These are phyloP conservation scores for Manis crassicaudata DNA, from an alignment of 2,797 vertebrate genomes.

Conservation along the genomic window DNA sequence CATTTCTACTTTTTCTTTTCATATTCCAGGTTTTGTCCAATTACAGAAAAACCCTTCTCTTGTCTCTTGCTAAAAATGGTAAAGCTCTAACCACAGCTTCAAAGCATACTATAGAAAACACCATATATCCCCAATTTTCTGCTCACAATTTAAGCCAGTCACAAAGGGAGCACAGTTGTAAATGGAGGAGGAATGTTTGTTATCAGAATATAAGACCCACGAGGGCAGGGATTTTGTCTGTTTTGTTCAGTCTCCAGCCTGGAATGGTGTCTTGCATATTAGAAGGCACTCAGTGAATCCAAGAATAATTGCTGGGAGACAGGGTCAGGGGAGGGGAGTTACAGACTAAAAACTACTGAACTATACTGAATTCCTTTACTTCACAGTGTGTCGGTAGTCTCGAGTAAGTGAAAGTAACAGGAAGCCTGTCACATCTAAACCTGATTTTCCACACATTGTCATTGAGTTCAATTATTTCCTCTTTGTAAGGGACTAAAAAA, in stretches of 20 bases:
- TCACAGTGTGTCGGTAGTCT: background rate
- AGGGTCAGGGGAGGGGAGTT: background rate
- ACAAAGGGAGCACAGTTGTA: background rate
- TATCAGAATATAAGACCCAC: background rate
- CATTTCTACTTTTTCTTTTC: slow-evolving; percentile 18
- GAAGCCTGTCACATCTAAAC: slow-evolving; percentile 32
- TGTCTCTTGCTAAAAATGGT: slow-evolving; percentile 45
- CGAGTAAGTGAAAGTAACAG: slow-evolving; percentile 17
- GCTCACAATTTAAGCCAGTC: background rate
- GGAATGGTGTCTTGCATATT: background rate
- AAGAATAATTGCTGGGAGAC: background rate
- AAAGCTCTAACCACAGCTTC: slow-evolving; percentile 28
- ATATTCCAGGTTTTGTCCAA: slow-evolving; percentile 21
- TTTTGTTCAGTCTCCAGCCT: background rate
- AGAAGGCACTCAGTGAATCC: background rate
- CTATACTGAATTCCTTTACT: background rate
- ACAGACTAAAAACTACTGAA: background rate
- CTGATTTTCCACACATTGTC: slow-evolving; percentile 4
- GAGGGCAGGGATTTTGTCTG: background rate
- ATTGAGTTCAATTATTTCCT: slow-evolving; percentile 35
- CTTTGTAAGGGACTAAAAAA: slow-evolving; percentile 11
- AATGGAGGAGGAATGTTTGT: background rate
- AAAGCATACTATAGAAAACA: slow-evolving; percentile 19
- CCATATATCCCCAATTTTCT: background rate
- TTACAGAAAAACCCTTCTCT: slow-evolving; percentile 36